phyloP scores from a whole-genome alignment of 2,888 invertebrate genomes.

The Boloria euphrosyne region DNA sequence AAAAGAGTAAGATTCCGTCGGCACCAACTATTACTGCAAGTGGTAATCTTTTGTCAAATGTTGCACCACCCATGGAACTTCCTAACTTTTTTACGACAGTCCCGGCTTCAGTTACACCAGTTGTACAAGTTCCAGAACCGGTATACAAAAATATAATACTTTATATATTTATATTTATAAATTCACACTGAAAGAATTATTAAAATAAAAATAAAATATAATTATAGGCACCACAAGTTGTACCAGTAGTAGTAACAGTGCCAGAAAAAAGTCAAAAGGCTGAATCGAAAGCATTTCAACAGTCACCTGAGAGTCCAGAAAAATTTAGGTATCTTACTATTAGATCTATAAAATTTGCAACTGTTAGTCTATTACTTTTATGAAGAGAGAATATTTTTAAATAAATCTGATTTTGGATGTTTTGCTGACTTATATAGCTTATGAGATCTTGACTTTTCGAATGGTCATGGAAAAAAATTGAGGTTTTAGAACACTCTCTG shows the following conservation, averaged over 20 bases:
- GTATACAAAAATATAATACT: constrained; percentile 29
- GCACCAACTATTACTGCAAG: constrained; percentile 73
- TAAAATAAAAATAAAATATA: background rate
- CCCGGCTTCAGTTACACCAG: constrained; percentile 40
- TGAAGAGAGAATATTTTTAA: too few species aligned
- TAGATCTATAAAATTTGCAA: background rate
- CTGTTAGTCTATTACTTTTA: background rate
- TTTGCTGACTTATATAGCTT: too few species aligned
- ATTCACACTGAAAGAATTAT: background rate
- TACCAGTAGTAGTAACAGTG: constrained; percentile 18
- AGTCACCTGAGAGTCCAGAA: constrained; percentile 50
- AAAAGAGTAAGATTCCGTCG: constrained; percentile 65
- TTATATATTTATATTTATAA: too few species aligned
- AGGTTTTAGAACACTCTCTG: too few species aligned
- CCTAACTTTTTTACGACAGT: constrained; percentile 84
- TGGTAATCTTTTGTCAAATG: constrained; percentile 84
- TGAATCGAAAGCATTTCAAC: constrained; percentile 40
- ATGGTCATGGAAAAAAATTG: too few species aligned
- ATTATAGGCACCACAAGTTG: constrained; percentile 15
- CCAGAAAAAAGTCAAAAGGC: constrained; percentile 42
- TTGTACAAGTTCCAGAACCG: constrained; percentile 38
- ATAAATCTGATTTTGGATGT: too few species aligned
- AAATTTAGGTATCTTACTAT: constrained; percentile 61
- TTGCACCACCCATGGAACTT: constrained; percentile 86
- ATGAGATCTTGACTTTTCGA: too few species aligned